phyloP scores from a whole-genome alignment of 2,797 vertebrate genomes.

The Arctocebus calabarensis region DNA sequence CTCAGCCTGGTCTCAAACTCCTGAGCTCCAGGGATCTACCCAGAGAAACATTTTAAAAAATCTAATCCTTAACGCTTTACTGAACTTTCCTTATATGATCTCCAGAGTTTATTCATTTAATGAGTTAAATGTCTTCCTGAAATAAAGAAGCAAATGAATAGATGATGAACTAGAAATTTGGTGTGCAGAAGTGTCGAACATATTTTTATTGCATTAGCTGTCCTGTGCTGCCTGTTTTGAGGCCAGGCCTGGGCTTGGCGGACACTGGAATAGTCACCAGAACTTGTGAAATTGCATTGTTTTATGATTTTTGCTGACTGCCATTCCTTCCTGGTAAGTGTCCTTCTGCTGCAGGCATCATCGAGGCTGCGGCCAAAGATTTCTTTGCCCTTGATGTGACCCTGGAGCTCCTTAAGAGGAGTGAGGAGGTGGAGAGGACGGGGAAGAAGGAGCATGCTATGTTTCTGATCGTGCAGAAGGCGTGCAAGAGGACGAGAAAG shows the following conservation, averaged over 20 bases:
- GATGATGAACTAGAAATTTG: constrained; percentile 35
- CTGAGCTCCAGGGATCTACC: no score
- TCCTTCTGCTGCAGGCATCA: constrained; percentile 86
- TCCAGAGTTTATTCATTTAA: background rate
- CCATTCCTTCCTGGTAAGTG: background rate
- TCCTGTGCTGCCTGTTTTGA: background rate
- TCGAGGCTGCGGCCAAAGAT: constrained; percentile 89
- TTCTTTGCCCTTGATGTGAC: constrained; percentile 88
- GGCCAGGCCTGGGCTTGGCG: background rate
- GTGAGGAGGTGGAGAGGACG: constrained; percentile 88
- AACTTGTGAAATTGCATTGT: background rate
- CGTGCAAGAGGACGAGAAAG: constrained; percentile 59
- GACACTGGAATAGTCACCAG: background rate
- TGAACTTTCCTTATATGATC: constrained; percentile 1
- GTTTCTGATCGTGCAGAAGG: constrained; percentile 88
- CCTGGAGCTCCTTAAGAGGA: constrained; percentile 88
- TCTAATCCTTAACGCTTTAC: background rate
- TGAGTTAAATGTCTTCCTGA: constrained; percentile 26
- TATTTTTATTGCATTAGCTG: background rate
- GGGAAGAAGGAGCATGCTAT: constrained; percentile 90
- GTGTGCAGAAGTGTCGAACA: background rate
- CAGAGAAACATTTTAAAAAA: background rate
- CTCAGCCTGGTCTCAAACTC: no score
- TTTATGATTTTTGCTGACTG: background rate
- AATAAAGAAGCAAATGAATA: constrained; percentile 2